These are phyloP conservation scores for Carassius gibelio DNA, from an alignment of 2,113 vertebrate genomes.

Conservation along the genomic window DNA sequence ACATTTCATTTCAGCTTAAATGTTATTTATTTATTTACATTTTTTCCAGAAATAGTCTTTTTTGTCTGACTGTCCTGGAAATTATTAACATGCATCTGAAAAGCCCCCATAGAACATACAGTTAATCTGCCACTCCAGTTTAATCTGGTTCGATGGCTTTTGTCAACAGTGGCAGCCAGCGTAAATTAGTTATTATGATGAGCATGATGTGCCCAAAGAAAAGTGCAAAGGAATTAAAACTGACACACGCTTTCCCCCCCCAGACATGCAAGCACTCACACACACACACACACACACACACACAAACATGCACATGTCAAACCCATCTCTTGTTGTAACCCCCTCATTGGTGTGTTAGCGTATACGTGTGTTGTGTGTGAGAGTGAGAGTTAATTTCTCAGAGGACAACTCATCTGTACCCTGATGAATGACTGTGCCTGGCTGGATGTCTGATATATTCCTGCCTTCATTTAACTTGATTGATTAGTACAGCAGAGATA, in stretches of 20 bases:
- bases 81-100: neutral
- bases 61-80: neutral
- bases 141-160: constrained; percentile 42
- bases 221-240: constrained; percentile 19
- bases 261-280: constrained; percentile 31
- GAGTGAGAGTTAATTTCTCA: constrained; percentile 30
- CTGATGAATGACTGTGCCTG: constrained; percentile 6
- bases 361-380: constrained; percentile 17
- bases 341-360: neutral
- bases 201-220: constrained; percentile 41
- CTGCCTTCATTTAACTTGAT: constrained; percentile 38
- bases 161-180: constrained; percentile 42
- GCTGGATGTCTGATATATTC: constrained; percentile 43
- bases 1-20: neutral
- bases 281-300: no score
- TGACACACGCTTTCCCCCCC: neutral
- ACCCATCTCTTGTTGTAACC: neutral
- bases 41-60: neutral
- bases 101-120: neutral
- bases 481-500: constrained; percentile 44
- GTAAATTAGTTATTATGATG: constrained; percentile 37
- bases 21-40: neutral
- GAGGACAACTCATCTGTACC: constrained; percentile 22
- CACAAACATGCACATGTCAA: constrained; percentile 8
- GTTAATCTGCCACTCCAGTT: constrained; percentile 21